Evolutionary conservation across 2,113 vertebrate species (phyloP).

Genomic region (Bettongia penicillata): DNA sequence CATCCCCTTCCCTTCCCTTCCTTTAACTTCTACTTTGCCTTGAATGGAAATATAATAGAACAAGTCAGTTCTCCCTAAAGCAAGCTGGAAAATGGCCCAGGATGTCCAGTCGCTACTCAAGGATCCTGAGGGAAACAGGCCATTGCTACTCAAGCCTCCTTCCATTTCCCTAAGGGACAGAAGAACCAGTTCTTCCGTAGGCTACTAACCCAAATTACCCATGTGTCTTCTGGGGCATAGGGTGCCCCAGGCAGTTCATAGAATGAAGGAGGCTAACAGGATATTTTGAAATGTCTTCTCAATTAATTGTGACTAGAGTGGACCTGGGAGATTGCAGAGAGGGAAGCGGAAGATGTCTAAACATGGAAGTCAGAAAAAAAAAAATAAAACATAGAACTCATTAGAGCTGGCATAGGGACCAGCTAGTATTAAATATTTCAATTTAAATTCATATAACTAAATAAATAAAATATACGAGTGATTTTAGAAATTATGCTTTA

Average conservation of each 20-base stretch:
- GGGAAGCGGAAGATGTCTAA: constrained; percentile 14
- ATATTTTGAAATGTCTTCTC: constrained; percentile 15
- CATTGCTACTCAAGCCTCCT: background rate
- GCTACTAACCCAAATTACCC: constrained; percentile 37
- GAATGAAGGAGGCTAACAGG: background rate
- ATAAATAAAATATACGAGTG: background rate
- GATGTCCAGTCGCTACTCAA: background rate
- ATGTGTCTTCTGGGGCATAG: constrained; percentile 7
- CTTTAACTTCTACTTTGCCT: background rate
- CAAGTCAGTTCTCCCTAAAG: background rate
- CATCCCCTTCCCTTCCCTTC: background rate
- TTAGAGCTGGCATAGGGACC: background rate
- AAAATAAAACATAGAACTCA: background rate
- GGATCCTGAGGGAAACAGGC: constrained; percentile 19
- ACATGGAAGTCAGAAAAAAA: constrained; percentile 55
- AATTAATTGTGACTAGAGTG: constrained; percentile 15
- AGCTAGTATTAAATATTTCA: background rate
- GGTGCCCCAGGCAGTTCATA: constrained; percentile 1
- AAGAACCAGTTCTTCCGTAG: constrained; percentile 11
- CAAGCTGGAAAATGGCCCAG: background rate
- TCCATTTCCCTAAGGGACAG: background rate
- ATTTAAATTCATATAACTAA: background rate
- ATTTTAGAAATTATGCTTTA: background rate
- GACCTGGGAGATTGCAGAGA: background rate
- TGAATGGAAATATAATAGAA: background rate